Percentiles rank a stretch among this genome's conserved stretches.
Conservation (phyloP, 2,888 invertebrate species). For the Trachelus troglodyta region DNA sequence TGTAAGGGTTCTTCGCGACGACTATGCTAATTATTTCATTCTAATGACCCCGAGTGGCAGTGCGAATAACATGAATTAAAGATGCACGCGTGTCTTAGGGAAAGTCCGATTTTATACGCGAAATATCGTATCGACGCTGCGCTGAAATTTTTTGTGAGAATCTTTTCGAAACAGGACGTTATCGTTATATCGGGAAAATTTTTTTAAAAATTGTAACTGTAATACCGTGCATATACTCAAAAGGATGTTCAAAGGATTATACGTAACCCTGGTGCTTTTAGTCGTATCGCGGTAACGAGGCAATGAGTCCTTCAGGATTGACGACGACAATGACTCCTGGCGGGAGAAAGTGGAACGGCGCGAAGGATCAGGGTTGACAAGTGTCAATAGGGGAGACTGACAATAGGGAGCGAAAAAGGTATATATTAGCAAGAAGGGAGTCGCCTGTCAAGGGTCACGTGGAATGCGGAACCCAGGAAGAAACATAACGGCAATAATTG, state of each 20-base stretch:
- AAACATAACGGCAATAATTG: not conserved
- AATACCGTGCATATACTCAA: too few relatives aligned
- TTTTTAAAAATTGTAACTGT: too few relatives aligned
- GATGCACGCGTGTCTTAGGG: not conserved
- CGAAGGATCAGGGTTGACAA: not conserved
- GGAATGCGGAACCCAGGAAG: too few relatives aligned
- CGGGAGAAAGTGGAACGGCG: not conserved
- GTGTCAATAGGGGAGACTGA: not conserved
- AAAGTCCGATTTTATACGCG: not conserved
- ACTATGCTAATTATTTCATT: not conserved
- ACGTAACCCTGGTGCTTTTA: not conserved
- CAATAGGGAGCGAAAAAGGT: not conserved
- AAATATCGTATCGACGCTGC: not conserved
- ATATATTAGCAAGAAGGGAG: not conserved
- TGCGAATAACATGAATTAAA: not conserved
- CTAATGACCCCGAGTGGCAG: not conserved
- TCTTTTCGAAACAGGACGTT: not conserved
- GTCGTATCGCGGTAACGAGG: not conserved
- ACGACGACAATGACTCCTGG: not conserved
- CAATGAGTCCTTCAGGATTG: not conserved
- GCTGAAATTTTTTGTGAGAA: not conserved
- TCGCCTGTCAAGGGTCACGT: not conserved
- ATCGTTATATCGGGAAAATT: not conserved
- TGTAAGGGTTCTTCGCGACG: not conserved
- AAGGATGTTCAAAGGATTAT: too few relatives aligned